These are phyloP conservation scores for Cranoglanis bouderius DNA, from an alignment of 2,113 vertebrate genomes.

Conservation along the genomic window DNA sequence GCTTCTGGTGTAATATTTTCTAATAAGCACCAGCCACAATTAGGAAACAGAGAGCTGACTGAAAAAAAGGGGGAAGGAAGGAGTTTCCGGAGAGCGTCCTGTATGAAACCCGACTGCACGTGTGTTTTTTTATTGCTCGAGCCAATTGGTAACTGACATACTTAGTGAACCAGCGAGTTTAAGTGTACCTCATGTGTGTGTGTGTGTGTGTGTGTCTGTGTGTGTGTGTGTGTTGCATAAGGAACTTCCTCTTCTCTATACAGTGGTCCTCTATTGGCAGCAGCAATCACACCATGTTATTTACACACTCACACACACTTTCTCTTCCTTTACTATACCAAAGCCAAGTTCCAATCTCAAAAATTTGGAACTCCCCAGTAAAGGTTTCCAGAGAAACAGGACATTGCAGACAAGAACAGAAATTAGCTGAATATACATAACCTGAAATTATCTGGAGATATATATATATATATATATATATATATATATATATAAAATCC, in stretches of 20 bases:
- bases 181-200: not conserved
- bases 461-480: too few relatives aligned
- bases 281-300: not conserved
- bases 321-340: not conserved
- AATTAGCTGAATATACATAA: not conserved
- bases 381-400: not conserved
- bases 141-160: not conserved
- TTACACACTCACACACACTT: not conserved
- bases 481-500: too few relatives aligned
- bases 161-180: not conserved
- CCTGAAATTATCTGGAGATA: not conserved
- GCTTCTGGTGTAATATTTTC: not conserved
- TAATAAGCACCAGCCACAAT: not conserved
- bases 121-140: not conserved
- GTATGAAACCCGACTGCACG: not conserved
- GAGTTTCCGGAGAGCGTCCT: slow-evolving; percentile 33
- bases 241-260: not conserved
- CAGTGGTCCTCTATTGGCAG: not conserved
- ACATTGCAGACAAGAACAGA: not conserved
- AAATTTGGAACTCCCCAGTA: not conserved
- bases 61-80: not conserved
- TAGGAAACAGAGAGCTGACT: not conserved
- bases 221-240: not conserved
- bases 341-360: not conserved
- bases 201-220: slow-evolving; percentile 1